Conservation (phyloP, 2,888 invertebrate species). For the Monochamus alternatus region DNA sequence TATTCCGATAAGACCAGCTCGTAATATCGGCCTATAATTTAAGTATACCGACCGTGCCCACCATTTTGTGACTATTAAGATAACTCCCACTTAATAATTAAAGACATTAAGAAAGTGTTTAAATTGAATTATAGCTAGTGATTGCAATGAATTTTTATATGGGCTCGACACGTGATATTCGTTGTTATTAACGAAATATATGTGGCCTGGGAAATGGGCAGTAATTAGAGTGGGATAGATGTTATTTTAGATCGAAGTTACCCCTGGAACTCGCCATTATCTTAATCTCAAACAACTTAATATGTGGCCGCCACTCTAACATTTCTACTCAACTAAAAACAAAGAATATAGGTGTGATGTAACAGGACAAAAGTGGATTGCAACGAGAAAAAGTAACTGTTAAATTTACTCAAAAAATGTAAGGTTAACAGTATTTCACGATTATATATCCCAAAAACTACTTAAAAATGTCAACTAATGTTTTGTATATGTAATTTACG, state of each 20-base stretch:
- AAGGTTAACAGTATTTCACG: too few relatives aligned
- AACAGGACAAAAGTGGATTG: too few relatives aligned
- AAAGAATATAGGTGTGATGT: background rate
- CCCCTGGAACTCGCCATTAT: background rate
- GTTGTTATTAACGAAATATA: constrained; percentile 18
- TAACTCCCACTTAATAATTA: constrained; percentile 40
- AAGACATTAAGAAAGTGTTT: constrained; percentile 33
- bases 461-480: too few relatives aligned
- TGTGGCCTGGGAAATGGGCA: background rate
- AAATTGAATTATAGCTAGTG: constrained; percentile 31
- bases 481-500: too few relatives aligned
- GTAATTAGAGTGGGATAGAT: background rate
- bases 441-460: too few relatives aligned
- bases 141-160: constrained; percentile 25
- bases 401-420: too few relatives aligned
- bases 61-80: constrained; percentile 42
- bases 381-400: too few relatives aligned
- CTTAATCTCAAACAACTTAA: constrained; percentile 3
- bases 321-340: background rate
- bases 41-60: constrained; percentile 12
- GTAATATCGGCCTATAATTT: constrained; percentile 27
- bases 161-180: constrained; percentile 13
- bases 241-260: background rate
- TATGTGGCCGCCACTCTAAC: background rate
- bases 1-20: constrained; percentile 23